Conservation (phyloP, 2,113 vertebrate genomes). For the Charina bottae region DNA sequence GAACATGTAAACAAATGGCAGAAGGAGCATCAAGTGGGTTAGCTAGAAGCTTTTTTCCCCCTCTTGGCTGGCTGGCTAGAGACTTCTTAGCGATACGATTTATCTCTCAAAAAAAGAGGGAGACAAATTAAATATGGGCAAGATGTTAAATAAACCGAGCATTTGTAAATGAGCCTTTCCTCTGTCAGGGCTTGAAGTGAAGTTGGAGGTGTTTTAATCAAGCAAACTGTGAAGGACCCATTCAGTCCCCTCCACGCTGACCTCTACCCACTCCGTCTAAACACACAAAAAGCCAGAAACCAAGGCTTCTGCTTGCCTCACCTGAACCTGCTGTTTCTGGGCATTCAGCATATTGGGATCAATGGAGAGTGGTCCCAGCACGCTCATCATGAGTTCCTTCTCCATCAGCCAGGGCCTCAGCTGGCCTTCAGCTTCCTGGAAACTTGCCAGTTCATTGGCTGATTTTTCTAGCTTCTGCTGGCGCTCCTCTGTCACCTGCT, state of each 20-base stretch:
- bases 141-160: not conserved
- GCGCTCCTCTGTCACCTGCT: slow-evolving; percentile 82
- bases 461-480: slow-evolving; percentile 93
- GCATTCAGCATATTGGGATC: slow-evolving; percentile 98
- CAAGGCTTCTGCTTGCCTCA: slow-evolving; percentile 49
- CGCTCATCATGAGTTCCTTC: slow-evolving; percentile 99
- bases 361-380: slow-evolving; percentile 94
- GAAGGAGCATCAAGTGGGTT: not conserved
- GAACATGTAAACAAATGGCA: slow-evolving; percentile 24
- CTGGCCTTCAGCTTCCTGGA: slow-evolving; percentile 87
- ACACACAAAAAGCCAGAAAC: accelerated
- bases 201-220: not conserved
- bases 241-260: not conserved
- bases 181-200: not conserved
- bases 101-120: slow-evolving; percentile 18
- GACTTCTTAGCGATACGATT: slow-evolving; percentile 9
- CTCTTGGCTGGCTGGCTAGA: accelerated
- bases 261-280: accelerated
- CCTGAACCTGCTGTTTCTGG: slow-evolving; percentile 97
- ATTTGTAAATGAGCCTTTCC: not conserved
- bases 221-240: not conserved
- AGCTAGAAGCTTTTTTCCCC: not conserved
- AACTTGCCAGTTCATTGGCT: slow-evolving; percentile 86
- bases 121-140: not conserved
- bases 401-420: slow-evolving; percentile 93